Percentiles rank a stretch among this genome's conserved stretches.
These are phyloP conservation scores for Camelus dromedarius DNA, from an alignment of 2,113 vertebrate genomes.

Conservation along the genomic window DNA sequence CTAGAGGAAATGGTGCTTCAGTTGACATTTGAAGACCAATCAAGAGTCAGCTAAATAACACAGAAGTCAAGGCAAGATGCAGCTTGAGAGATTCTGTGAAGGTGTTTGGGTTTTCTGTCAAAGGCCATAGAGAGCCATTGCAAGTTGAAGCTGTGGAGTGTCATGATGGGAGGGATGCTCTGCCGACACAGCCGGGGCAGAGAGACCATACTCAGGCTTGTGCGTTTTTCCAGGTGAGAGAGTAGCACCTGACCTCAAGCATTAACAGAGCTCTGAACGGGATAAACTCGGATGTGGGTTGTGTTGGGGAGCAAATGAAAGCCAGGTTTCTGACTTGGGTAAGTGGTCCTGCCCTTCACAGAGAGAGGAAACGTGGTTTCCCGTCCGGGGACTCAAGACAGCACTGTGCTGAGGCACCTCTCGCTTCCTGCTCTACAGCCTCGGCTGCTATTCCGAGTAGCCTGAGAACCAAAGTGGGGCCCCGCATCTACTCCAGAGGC, in stretches of 20 bases:
- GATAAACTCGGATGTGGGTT: not conserved
- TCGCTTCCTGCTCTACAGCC: not conserved
- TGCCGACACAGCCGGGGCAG: not conserved
- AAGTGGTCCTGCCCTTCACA: not conserved
- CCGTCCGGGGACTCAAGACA: not conserved
- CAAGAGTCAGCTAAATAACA: not conserved
- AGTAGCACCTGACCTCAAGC: not conserved
- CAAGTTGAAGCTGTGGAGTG: not conserved
- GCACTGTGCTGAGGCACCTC: not conserved
- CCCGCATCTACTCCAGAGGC: not conserved
- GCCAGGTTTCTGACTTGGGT: not conserved
- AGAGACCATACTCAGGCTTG: not conserved
- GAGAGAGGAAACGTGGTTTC: not conserved
- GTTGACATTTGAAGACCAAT: slow-evolving; percentile 6
- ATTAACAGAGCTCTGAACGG: not conserved
- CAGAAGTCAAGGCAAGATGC: not conserved
- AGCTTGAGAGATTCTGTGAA: not conserved
- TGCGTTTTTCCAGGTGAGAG: slow-evolving; percentile 25
- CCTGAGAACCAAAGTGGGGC: not conserved
- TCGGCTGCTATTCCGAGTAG: not conserved
- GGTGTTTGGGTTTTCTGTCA: not conserved
- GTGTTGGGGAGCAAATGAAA: not conserved
- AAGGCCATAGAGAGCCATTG: not conserved
- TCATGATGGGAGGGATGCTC: not conserved
- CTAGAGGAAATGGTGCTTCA: not conserved